These are phyloP conservation scores for Drosophila biarmipes DNA, from an alignment of 1,140 invertebrate genomes.

Conservation along the genomic window DNA sequence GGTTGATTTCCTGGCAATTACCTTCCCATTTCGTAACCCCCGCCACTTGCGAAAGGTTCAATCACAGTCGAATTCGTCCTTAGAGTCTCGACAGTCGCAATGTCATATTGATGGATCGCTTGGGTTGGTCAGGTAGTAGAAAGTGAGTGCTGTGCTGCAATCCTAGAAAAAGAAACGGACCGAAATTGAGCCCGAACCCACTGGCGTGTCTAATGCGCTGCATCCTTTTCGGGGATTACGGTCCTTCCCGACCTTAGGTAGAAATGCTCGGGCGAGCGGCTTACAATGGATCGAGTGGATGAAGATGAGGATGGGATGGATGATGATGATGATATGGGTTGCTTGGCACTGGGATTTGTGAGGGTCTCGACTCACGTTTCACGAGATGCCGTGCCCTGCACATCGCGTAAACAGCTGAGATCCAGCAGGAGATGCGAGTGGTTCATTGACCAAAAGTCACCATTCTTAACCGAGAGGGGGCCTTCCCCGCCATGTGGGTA, in stretches of 20 bases:
- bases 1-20: slow-evolving; percentile 59
- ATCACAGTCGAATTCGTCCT: slow-evolving; percentile 42
- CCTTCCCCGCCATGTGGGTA: slow-evolving; percentile 40
- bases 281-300: slow-evolving; percentile 17
- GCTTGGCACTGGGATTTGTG: slow-evolving; percentile 36
- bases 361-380: slow-evolving; percentile 52
- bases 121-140: slow-evolving; percentile 41
- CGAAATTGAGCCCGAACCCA: slow-evolving; percentile 20
- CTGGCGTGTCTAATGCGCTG: slow-evolving; percentile 63
- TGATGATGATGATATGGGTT: slow-evolving; percentile 6
- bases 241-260: slow-evolving; percentile 50
- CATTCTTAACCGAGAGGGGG: slow-evolving; percentile 47
- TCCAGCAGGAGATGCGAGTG: slow-evolving; percentile 13
- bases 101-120: slow-evolving; percentile 65
- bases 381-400: slow-evolving; percentile 32
- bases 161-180: slow-evolving; percentile 23
- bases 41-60: slow-evolving; percentile 14
- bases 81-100: slow-evolving; percentile 10
- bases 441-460: slow-evolving; percentile 77
- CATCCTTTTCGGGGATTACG: slow-evolving; percentile 72
- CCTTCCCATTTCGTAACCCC: slow-evolving; percentile 29
- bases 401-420: slow-evolving; percentile 61
- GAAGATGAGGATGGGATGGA: slow-evolving; percentile 9
- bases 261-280: slow-evolving; percentile 8
- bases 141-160: slow-evolving; percentile 15